Conservation (phyloP, 2,113 vertebrate genomes). For the Colaptes auratus region DNA sequence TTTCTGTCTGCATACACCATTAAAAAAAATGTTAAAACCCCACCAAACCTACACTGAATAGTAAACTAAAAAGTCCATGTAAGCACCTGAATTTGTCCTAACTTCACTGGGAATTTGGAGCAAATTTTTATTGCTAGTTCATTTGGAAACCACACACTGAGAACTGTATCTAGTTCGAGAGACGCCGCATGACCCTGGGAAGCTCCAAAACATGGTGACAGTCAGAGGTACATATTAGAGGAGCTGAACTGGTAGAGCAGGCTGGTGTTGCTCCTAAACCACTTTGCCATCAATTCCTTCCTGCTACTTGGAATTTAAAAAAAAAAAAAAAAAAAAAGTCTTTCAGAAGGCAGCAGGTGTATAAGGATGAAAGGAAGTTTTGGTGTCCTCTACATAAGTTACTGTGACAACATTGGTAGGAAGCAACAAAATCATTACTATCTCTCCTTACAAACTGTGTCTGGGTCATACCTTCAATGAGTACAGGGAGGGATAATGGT, state of each 20-base stretch:
- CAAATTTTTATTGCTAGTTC: not conserved
- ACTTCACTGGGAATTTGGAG: not conserved
- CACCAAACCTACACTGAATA: not conserved
- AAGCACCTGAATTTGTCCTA: not conserved
- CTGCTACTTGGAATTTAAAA: not conserved
- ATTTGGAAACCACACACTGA: not conserved
- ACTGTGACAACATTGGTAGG: not conserved
- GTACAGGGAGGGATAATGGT: fast-evolving
- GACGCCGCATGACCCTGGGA: fast-evolving
- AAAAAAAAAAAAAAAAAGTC: not conserved
- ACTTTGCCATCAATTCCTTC: not conserved
- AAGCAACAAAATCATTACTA: not conserved
- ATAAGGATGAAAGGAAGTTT: not conserved
- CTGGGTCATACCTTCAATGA: not conserved
- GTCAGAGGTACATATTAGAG: not conserved
- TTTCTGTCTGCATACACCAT: not conserved
- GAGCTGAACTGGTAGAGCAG: not conserved
- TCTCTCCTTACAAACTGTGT: not conserved
- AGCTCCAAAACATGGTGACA: not conserved
- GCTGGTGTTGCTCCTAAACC: fast-evolving
- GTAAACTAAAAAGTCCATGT: not conserved
- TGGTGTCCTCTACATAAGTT: not conserved
- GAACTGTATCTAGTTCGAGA: not conserved
- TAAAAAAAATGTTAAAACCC: not conserved
- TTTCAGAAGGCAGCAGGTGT: not conserved